These are phyloP conservation scores for Diorhabda elongata DNA, from an alignment of 1,140 invertebrate genomes.

Conservation along the genomic window DNA sequence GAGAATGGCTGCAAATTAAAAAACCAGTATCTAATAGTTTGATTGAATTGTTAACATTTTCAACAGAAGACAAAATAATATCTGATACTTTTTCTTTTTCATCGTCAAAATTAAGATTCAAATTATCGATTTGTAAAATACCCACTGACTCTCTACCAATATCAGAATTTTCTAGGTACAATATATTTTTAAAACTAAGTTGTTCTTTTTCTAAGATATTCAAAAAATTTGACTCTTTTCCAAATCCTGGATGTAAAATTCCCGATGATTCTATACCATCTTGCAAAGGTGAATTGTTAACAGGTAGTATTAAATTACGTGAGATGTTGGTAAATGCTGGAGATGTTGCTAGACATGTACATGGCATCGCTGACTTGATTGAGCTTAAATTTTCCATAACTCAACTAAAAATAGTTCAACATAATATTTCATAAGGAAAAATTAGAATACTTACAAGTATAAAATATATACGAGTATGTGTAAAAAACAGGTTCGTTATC, in stretches of 20 bases:
- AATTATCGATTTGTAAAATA: conserved; percentile 4
- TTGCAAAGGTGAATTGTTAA: too few species aligned
- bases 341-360: too few species aligned
- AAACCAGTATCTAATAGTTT: conserved; percentile 14
- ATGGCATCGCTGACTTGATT: too few species aligned
- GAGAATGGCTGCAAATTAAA: not conserved
- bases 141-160: conserved; percentile 14
- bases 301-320: too few species aligned
- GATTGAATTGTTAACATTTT: not conserved
- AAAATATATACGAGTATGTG: too few species aligned
- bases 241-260: conserved; percentile 8
- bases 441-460: too few species aligned
- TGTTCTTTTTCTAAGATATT: not conserved
- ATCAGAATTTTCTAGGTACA: conserved; percentile 4
- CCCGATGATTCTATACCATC: conserved; percentile 9
- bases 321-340: too few species aligned
- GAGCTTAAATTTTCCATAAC: too few species aligned
- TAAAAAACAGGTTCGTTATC: too few species aligned
- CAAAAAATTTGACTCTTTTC: not conserved
- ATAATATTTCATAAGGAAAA: too few species aligned
- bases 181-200: conserved; percentile 3
- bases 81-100: conserved; percentile 7
- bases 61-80: conserved; percentile 8
- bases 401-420: too few species aligned
- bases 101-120: not conserved